These are phyloP conservation scores for Psittacula derbiana DNA, from an alignment of 2,797 vertebrate genomes.

Conservation along the genomic window DNA sequence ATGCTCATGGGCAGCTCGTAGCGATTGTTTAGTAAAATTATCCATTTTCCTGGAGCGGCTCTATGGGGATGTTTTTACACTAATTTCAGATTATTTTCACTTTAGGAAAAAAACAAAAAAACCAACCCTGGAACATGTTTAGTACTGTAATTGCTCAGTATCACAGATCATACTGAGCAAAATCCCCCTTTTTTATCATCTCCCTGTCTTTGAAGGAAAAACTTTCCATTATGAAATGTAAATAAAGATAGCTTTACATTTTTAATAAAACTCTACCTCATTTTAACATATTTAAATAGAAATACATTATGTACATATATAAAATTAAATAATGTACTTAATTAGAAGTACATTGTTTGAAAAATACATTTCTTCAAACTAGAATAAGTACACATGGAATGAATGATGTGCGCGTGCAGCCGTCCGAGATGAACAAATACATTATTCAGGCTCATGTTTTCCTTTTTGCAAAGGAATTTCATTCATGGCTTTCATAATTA, in stretches of 20 bases:
- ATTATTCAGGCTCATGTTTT: neutral
- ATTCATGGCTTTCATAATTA: neutral
- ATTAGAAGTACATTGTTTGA: neutral
- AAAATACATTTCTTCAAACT: neutral
- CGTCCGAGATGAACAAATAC: neutral
- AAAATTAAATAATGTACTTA: neutral
- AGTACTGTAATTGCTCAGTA: neutral
- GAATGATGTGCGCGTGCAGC: neutral
- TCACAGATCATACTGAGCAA: neutral
- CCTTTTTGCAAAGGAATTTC: neutral
- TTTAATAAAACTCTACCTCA: neutral
- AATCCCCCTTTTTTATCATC: fast-evolving
- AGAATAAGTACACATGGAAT: neutral
- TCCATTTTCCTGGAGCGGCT: slow-evolving; percentile 81
- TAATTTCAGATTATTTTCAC: neutral
- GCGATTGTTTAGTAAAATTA: slow-evolving; percentile 82
- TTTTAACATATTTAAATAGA: neutral
- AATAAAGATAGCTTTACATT: neutral
- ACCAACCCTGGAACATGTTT: fast-evolving
- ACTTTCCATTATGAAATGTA: neutral
- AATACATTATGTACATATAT: neutral
- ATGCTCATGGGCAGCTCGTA: slow-evolving; percentile 82
- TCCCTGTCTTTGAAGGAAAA: neutral
- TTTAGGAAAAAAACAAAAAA: neutral
- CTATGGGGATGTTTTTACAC: slow-evolving; percentile 67